A percentile compares a stretch with the other conserved stretches of the same genome.
These are phyloP conservation scores for Sinhomidia bicolor DNA, from an alignment of 2,888 invertebrate genomes.

Conservation along the genomic window DNA sequence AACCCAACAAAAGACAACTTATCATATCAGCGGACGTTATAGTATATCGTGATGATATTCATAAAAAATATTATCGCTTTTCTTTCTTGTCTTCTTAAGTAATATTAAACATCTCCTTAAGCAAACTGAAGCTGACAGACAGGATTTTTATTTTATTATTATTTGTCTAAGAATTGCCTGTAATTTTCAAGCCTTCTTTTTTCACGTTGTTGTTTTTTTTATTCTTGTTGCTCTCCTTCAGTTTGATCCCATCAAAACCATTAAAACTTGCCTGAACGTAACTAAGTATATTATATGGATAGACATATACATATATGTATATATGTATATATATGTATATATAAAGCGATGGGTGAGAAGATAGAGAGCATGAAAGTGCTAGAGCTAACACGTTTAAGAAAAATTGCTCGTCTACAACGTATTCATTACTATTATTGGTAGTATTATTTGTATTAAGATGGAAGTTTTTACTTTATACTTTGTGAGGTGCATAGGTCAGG, in stretches of 20 bases:
- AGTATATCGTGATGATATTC: slow-evolving; percentile 44
- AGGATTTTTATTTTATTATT: slow-evolving; percentile 69
- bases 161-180: slow-evolving; percentile 73
- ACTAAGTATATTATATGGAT: background rate
- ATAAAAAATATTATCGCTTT: slow-evolving; percentile 54
- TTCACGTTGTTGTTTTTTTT: slow-evolving; percentile 38
- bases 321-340: background rate
- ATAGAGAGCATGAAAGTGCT: slow-evolving; percentile 54
- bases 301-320: background rate
- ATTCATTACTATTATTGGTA: slow-evolving; percentile 56
- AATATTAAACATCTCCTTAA: slow-evolving; percentile 67
- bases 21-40: background rate
- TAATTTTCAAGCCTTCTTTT: slow-evolving; percentile 69
- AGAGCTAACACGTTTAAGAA: slow-evolving; percentile 68
- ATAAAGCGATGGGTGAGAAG: slow-evolving; percentile 30
- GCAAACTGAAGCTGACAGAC: slow-evolving; percentile 73
- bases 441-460: slow-evolving; percentile 34
- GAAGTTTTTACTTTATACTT: background rate
- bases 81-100: slow-evolving; percentile 44
- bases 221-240: background rate
- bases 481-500: slow-evolving; percentile 56
- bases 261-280: background rate
- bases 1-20: background rate
- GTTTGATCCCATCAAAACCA: slow-evolving; percentile 51
- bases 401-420: slow-evolving; percentile 52